Conservation (phyloP, 2,888 invertebrate genomes). For the Auanema sp. region DNA sequence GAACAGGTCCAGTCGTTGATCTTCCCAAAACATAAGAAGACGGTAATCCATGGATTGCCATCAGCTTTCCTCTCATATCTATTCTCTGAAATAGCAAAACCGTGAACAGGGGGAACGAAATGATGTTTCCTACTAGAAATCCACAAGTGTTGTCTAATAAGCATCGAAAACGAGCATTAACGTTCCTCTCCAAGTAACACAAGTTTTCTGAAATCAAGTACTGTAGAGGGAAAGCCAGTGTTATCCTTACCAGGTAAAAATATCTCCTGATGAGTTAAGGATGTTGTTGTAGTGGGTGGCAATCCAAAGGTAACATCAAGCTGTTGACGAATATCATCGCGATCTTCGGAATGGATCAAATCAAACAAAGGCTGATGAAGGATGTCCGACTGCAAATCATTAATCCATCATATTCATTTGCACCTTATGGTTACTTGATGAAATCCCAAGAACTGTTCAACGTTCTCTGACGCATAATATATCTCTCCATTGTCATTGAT, state of each 20-base stretch:
- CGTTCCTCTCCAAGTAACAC: conserved; percentile 80
- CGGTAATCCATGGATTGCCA: conserved; percentile 87
- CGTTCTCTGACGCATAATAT: conserved; percentile 98
- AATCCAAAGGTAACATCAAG: conserved; percentile 37
- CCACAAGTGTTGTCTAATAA: conserved; percentile 98
- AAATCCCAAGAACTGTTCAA: conserved; percentile 98
- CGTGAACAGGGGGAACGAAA: not conserved
- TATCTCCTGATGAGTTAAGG: not conserved
- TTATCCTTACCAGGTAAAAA: not conserved
- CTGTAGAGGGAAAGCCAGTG: not conserved
- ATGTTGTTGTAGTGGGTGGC: conserved; percentile 15
- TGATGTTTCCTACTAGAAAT: conserved; percentile 79
- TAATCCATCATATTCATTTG: not conserved
- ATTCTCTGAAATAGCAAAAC: conserved; percentile 75
- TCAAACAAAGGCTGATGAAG: conserved; percentile 99
- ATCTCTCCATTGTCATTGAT: conserved; percentile 93
- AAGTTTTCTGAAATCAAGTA: conserved; percentile 45
- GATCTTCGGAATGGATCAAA: conserved; percentile 97
- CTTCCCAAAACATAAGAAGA: conserved; percentile 65
- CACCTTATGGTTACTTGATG: conserved; percentile 80
- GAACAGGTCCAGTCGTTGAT: conserved; percentile 34
- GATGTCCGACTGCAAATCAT: conserved; percentile 88
- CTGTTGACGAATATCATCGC: conserved; percentile 75
- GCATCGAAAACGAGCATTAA: conserved; percentile 97
- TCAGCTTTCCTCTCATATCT: conserved; percentile 94